Conservation (phyloP, 2,113 vertebrate genomes). For the Corydoras maculifer region DNA sequence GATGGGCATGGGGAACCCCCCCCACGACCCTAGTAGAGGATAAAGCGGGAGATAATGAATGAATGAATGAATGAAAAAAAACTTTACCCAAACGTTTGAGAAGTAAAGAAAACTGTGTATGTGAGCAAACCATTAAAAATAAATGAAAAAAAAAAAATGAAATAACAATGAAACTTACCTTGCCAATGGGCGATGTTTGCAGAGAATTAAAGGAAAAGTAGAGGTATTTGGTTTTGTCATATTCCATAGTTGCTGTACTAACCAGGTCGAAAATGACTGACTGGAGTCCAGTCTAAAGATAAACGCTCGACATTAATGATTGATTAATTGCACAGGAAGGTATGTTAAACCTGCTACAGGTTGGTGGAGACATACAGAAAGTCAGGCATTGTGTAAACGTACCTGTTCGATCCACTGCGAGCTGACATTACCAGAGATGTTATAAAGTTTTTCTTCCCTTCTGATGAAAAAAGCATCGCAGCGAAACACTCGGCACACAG, state of each 20-base stretch:
- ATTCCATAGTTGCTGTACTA: slow-evolving; percentile 63
- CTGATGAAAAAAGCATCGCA: slow-evolving; percentile 52
- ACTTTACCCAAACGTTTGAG: no score
- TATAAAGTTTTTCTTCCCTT: slow-evolving; percentile 48
- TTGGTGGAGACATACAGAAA: not conserved
- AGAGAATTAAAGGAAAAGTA: slow-evolving; percentile 53
- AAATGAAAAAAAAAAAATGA: not conserved
- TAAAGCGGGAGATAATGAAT: no score
- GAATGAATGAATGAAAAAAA: no score
- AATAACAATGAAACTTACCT: slow-evolving; percentile 50
- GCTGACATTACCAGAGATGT: slow-evolving; percentile 64
- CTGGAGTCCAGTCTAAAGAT: slow-evolving; percentile 49
- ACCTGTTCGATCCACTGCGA: slow-evolving; percentile 73
- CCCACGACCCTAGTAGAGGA: no score
- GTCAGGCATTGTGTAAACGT: not conserved
- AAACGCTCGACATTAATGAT: not conserved
- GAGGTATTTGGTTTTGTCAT: slow-evolving; percentile 56
- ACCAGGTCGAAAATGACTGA: slow-evolving; percentile 45
- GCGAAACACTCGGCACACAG: slow-evolving; percentile 57
- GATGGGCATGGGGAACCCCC: no score
- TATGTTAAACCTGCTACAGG: no score
- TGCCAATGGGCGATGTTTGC: slow-evolving; percentile 47
- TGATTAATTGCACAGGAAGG: not conserved
- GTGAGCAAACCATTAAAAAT: no score
- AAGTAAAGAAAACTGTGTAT: no score